Evolutionary conservation across 2,113 vertebrate species (phyloP).

Genomic region (Platysteira castanea): DNA sequence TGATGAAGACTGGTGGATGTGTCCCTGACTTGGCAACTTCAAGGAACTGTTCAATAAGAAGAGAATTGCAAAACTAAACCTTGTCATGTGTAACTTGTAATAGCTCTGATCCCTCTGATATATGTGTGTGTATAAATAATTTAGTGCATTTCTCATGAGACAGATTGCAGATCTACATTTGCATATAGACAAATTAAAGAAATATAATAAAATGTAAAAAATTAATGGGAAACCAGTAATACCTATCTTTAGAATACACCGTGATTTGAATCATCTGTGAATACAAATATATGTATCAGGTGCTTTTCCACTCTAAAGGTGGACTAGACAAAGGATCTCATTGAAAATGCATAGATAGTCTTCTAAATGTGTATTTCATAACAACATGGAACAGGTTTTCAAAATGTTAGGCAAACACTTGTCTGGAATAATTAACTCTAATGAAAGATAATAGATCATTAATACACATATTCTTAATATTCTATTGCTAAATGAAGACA

Average conservation of each 20-base stretch:
- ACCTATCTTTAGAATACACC: neutral
- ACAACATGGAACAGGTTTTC: neutral
- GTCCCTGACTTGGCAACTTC: neutral
- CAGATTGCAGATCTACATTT: neutral
- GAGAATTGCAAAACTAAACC: neutral
- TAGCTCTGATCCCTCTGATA: neutral
- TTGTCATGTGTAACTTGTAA: neutral
- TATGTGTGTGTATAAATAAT: neutral
- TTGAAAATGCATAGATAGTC: neutral
- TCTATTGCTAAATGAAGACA: neutral
- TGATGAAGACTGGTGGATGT: neutral
- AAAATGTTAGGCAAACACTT: neutral
- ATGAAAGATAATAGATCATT: neutral
- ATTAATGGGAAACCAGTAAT: neutral
- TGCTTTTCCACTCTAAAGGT: neutral
- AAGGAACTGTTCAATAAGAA: neutral
- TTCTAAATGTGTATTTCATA: neutral
- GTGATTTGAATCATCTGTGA: neutral
- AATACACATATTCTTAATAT: neutral
- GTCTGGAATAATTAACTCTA: neutral
- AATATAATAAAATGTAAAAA: neutral
- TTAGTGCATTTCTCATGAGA: neutral
- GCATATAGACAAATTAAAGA: neutral
- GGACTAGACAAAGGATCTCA: neutral
- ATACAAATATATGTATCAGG: neutral